Base-by-base conservation (phyloP, 2,888 invertebrate species). In the Drosophila macrothrix region DNA sequence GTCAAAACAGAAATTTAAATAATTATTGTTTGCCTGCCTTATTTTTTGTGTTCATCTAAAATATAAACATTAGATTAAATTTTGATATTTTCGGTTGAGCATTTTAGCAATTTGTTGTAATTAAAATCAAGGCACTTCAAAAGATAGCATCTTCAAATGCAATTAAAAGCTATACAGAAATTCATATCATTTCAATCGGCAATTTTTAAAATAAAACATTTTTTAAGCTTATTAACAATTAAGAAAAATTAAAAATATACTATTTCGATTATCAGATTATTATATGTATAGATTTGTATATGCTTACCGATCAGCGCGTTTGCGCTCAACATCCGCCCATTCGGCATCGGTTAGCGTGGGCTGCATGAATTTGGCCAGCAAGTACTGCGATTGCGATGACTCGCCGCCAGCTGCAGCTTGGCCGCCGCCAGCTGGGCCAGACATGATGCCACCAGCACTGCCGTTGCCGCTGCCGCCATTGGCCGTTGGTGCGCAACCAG, bases 301-400 rank as follows among this genome's bases (percentile, higher is more conserved):
- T 14, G 46, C 84, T 80, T 83, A 93, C 93, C 93, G 92, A 93
- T 96, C 95, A 74, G 95, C 95, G 73, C 95, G 94, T 84, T 94
- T 94, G 83, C 94, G 93, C 83, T 95, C 95, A 67, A 94, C 91
- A 63, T 93, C 93, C 78, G 94, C 94, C 88, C 94, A 94, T 89
- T 94, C 94, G 63, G 92, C 91, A 87, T 94, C 94, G 88, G 93
- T 91, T 91, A 95, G 90, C 91, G 93, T 92, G 92, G 94, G 94
- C 89, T 94, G 94, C 92, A 94, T 94, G 83, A 94, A 94, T 92
- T 94, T 94, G 70, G 93, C 91, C 76, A 94, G 92, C 83, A 92
- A 91, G 80, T 90, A 92, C 75, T 93, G 93, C 69, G 92, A 92
- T 80, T 91, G 91, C 63, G 72, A 64, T 65, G 82, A 75, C 49